Base-by-base conservation (phyloP, 2,113 vertebrate species). In the Phyllopteryx taeniolatus region DNA sequence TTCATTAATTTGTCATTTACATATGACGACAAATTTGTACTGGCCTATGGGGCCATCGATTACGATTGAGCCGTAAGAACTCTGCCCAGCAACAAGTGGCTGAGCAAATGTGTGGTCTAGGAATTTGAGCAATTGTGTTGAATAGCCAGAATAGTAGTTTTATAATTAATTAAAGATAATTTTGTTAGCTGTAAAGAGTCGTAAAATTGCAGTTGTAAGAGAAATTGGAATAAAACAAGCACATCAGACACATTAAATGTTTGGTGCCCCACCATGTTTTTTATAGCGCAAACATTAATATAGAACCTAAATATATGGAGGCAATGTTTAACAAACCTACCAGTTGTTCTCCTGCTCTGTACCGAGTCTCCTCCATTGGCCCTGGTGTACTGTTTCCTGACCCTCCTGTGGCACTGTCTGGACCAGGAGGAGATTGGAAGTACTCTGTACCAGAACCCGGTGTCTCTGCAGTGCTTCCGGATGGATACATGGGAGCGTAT, bases 401-500 rank as follows among this genome's bases (percentile, higher is more conserved):
- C 14, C 90, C 87, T 77, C 75, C 88, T 5, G 91, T 70, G 1
- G 78, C 90, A 0, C 94, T 94, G 80, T 95, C 93, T 0, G 88
- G 90, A 31, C 94, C 90, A 22, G 93, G 89, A 0, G 94, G 88
- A 19, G 93, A 87, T 76, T 92, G 91, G 15, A 93, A 81, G 46
- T 95, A 93, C 76, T 99, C 96, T 0, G 88, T 79, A 22, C 95
- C 91, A 0, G 92, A 93, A n/a, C 91, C 89, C 1, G 90, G 91
- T 0, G 93, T 93, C 72, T 96, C 96, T 0, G 94, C 93, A 0
- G 94, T 90, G 56, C 92, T 94, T 0, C 95, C 94, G 0, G 94
- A 93, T 2, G 94, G 93, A n/a, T 95, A 95, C 77, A 95, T 94
- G 0, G 96, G 96, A 17, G 94, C 91, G 0, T 97, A 96, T 56